Evolutionary conservation across 1,140 invertebrate species (phyloP), one percentile per base, ranked within the genome.

Genomic region (Drosophila triauraria): DNA sequence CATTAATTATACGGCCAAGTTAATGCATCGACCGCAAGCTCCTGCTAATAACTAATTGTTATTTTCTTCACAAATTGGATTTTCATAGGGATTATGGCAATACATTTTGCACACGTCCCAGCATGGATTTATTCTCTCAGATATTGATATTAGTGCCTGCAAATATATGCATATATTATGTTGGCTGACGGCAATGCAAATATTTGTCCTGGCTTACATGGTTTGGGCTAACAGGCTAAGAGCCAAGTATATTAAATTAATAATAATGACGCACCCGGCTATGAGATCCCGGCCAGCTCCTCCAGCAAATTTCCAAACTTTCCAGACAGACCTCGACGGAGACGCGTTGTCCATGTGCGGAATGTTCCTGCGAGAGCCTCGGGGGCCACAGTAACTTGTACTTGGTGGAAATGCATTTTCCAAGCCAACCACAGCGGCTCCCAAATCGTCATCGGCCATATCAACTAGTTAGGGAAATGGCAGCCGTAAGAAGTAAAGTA

Each of bases 11-110:
- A 64, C 65, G 44, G 46, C 53, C 72, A 51, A 80, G 85, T 78
- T 75, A 88, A 90, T 88, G 84, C 84, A 88, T 69, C 47, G 70
- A 25, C 56, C 82, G 78, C 78, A 85, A 64, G 1, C 30, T 35
- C 32, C 35, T 40, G n/a, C 53, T 42, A 88, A 77, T 70, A 88
- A 81, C 78, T 78, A 90, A 87, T 87, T 86, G 79, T 77, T 87
- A 87, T 88, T 88, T 88, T 90, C 84, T 72, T 84, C 51, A 30
- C 80, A 88, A 90, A 87, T 87, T 87, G 80, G 84, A 88, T 87
- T 88, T 88, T 80, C 74, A 81, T 72, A 56, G 67, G 74, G 62
- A 83, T 87, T 80, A 80, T 77, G 47, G 38, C 40, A 35, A 53
- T 60, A 62, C 53, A 75, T 54, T 78, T 79, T 47, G 25, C 56